Percentiles rank a stretch among this genome's conserved stretches.
These are phyloP conservation scores for Plutella xylostella DNA, from an alignment of 2,888 invertebrate species.

Conservation along the genomic window DNA sequence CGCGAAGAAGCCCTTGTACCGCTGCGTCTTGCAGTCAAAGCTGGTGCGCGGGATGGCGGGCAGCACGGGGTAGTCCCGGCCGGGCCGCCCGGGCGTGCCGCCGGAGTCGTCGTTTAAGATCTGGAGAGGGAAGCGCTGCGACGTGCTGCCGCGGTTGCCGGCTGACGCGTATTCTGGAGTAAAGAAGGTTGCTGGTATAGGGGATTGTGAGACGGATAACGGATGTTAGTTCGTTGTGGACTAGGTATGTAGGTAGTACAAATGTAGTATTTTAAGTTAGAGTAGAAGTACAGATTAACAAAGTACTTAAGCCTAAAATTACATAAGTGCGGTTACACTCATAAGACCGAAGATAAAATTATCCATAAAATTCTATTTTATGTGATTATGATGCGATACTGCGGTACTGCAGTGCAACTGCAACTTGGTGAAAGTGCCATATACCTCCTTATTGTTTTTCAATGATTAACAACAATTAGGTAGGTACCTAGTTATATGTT, in stretches of 20 bases:
- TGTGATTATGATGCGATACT: no score
- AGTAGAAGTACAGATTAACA: no score
- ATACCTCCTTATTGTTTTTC: no score
- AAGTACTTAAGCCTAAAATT: no score
- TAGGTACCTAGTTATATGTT: no score
- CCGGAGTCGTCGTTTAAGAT: slow-evolving; percentile 66
- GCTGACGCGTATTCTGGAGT: slow-evolving; percentile 30
- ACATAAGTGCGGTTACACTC: not conserved
- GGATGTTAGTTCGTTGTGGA: not conserved
- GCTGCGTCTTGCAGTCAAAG: slow-evolving; percentile 85
- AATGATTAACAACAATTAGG: no score
- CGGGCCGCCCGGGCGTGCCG: slow-evolving; percentile 75
- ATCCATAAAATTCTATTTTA: not conserved
- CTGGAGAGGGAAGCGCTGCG: slow-evolving; percentile 49
- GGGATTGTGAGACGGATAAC: not conserved
- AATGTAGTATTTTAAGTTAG: no score
- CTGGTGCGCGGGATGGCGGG: slow-evolving; percentile 80
- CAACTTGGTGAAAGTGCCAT: no score
- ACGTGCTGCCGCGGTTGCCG: slow-evolving; percentile 36
- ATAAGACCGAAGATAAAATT: not conserved
- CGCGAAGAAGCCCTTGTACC: slow-evolving; percentile 92
- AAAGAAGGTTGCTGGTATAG: not conserved
- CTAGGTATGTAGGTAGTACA: not conserved
- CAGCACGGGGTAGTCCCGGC: slow-evolving; percentile 84
- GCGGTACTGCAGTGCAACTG: no score